Conservation (phyloP, 1,140 invertebrate species). For the Drosophila neocordata region DNA sequence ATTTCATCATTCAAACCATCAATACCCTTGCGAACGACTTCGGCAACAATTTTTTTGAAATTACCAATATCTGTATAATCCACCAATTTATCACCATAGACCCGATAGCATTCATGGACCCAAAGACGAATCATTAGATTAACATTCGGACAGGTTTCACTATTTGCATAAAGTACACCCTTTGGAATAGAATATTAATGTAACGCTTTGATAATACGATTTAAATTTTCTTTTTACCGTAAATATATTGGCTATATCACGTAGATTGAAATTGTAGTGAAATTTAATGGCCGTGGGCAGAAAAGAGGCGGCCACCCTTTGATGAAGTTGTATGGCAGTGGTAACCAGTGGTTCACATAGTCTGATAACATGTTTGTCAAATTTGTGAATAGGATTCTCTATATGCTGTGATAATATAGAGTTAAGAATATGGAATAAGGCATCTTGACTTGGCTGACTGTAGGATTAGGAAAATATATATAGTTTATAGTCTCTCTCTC, state of each 20-base stretch:
- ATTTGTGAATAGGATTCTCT: conserved; percentile 85
- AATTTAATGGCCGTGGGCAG: conserved; percentile 97
- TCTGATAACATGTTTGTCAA: conserved; percentile 81
- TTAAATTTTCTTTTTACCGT: conserved; percentile 85
- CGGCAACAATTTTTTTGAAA: conserved; percentile 89
- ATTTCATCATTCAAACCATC: conserved; percentile 87
- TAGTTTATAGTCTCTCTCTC: background rate
- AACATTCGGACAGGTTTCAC: conserved; percentile 88
- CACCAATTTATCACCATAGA: conserved; percentile 95
- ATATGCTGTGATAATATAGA: conserved; percentile 92
- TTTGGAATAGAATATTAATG: conserved; percentile 72
- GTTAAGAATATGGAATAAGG: conserved; percentile 92
- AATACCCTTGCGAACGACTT: conserved; percentile 93
- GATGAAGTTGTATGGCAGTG: conserved; percentile 90
- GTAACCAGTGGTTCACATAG: conserved; percentile 86
- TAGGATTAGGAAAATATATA: background rate
- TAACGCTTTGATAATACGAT: background rate
- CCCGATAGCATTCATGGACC: conserved; percentile 94
- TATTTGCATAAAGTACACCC: conserved; percentile 94
- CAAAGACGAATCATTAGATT: conserved; percentile 91
- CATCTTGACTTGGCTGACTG: conserved; percentile 93
- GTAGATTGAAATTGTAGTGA: conserved; percentile 96
- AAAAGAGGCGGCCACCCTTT: conserved; percentile 90
- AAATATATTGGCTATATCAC: conserved; percentile 96
- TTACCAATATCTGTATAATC: conserved; percentile 89